Evolutionary conservation across 2,888 invertebrate species (phyloP).

Genomic region (Drosophila rubida): DNA sequence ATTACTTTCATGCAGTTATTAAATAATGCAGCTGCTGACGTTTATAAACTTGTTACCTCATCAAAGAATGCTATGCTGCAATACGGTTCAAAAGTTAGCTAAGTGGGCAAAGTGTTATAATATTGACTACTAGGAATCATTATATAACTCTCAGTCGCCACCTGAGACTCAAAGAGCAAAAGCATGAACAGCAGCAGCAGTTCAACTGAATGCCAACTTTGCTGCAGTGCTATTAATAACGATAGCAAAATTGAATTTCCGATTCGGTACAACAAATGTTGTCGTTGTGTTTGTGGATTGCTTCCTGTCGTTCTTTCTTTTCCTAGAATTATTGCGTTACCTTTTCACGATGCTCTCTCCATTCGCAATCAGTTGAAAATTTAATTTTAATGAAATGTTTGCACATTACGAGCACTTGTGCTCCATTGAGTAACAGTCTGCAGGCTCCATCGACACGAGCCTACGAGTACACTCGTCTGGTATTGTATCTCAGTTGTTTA

Average conservation of each 20-base stretch:
- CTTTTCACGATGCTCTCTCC: background rate
- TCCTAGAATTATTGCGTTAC: constrained; percentile 19
- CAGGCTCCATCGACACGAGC: background rate
- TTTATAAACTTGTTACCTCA: background rate
- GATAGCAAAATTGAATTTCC: constrained; percentile 7
- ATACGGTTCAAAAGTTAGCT: constrained; percentile 6
- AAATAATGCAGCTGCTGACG: background rate
- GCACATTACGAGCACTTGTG: constrained; percentile 18
- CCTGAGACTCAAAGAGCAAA: background rate
- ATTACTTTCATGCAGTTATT: background rate
- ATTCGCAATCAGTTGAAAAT: constrained; percentile 34
- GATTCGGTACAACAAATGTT: background rate
- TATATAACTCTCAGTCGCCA: background rate
- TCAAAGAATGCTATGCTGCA: background rate
- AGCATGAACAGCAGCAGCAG: background rate
- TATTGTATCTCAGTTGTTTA: constrained; percentile 38
- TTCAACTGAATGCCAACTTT: constrained; percentile 5
- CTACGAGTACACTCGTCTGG: background rate
- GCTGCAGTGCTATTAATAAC: constrained; percentile 6
- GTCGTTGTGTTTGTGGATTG: background rate
- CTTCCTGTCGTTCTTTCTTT: constrained; percentile 14
- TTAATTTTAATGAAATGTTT: constrained; percentile 48
- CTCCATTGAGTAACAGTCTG: constrained; percentile 12
- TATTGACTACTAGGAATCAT: background rate
- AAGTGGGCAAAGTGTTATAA: background rate